These are phyloP conservation scores for Cherax quadricarinatus DNA, from an alignment of 1,140 invertebrate species.

Conservation along the genomic window DNA sequence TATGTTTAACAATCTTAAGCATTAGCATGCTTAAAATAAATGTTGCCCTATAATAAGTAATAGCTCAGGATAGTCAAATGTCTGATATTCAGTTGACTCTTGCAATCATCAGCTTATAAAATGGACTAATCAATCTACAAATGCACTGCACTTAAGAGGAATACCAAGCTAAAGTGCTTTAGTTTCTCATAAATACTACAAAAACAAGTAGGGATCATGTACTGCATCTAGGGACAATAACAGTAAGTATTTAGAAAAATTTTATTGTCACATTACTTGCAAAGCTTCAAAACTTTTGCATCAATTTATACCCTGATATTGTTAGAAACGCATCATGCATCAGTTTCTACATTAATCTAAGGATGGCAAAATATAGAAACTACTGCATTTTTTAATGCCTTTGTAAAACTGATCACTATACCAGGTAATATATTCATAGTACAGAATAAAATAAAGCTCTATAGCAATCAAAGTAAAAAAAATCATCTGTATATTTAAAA, in stretches of 20 bases:
- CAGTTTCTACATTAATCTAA: neutral
- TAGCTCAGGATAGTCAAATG: neutral
- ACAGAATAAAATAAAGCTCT: neutral
- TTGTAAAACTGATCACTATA: neutral
- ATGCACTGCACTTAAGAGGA: neutral
- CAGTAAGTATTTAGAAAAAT: neutral
- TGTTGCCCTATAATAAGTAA: neutral
- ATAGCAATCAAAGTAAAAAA: too few species aligned
- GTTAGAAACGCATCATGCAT: neutral
- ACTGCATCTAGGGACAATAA: neutral
- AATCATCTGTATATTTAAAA: neutral
- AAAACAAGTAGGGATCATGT: neutral
- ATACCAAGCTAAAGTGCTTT: neutral
- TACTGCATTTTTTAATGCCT: neutral
- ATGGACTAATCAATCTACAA: neutral
- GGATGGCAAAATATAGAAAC: neutral
- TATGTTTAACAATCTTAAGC: neutral
- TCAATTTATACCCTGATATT: neutral
- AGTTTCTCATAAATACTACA: neutral
- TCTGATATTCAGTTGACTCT: neutral
- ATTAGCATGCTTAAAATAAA: neutral
- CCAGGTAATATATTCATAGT: neutral
- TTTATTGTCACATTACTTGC: conserved; percentile 9
- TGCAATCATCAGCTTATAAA: neutral
- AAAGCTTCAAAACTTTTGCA: neutral